These are phyloP conservation scores for Cerastis leucographa DNA, from an alignment of 2,888 invertebrate genomes.

Conservation along the genomic window DNA sequence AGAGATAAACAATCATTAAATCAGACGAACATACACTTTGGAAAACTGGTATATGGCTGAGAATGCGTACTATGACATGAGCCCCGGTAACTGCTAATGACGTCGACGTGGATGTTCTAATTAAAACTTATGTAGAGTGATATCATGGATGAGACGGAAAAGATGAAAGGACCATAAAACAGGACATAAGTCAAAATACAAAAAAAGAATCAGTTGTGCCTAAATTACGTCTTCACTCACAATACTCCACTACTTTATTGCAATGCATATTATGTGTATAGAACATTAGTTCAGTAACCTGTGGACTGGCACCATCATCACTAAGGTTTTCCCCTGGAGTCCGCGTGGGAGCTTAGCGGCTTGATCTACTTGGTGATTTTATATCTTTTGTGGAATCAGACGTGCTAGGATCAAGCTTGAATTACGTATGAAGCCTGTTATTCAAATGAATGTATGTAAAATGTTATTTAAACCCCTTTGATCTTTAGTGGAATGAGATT, in stretches of 20 bases:
- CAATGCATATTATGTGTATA: slow-evolving; percentile 1
- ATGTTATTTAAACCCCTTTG: neutral
- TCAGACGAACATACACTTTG: neutral
- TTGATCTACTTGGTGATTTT: slow-evolving; percentile 49
- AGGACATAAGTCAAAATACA: neutral
- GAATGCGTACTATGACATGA: neutral
- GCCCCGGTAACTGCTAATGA: no score
- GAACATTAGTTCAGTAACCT: slow-evolving; percentile 43
- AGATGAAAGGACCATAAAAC: neutral
- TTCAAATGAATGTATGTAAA: slow-evolving; percentile 14
- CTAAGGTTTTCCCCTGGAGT: slow-evolving; percentile 49
- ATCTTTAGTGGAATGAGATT: slow-evolving; percentile 10
- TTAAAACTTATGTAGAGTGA: no score
- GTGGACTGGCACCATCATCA: slow-evolving; percentile 1
- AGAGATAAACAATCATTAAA: neutral
- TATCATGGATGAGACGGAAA: neutral
- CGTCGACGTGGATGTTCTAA: no score
- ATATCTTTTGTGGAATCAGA: slow-evolving; percentile 51
- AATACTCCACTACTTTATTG: slow-evolving; percentile 10
- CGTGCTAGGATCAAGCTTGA: slow-evolving; percentile 21
- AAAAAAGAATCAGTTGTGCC: neutral
- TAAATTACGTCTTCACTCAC: slow-evolving; percentile 9
- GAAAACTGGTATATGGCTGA: neutral
- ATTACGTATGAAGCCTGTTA: slow-evolving; percentile 27
- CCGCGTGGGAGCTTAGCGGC: slow-evolving; percentile 50